Evolutionary conservation across 1,140 invertebrate species (phyloP), one percentile per base, ranked within the genome.

Genomic region (Drosophila chauvacae): DNA sequence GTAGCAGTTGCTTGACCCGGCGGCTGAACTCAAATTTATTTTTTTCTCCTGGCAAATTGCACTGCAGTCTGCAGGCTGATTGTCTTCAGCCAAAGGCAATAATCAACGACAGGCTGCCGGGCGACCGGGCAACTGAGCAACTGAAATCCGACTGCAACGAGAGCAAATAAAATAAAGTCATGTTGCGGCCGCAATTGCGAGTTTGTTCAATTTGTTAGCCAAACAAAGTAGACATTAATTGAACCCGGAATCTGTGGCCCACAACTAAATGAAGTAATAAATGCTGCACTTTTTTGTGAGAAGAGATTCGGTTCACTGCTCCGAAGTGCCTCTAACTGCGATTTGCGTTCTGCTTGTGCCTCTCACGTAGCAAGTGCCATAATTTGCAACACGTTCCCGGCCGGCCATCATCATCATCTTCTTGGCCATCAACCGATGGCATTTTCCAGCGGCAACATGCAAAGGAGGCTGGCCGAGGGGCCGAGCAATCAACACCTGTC

Each of bases 1-100:
- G 87, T 91, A 91, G 87, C 83, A 91, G 81, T 87, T 77, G 74
- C 77, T 87, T 91, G 87, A 91, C 87, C 88, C 73, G 72, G 66
- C 74, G 57, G 77, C 74, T 91, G 87, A 91, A 91, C 87, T 87
- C 83, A 84, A 87, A 88, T 88, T 76, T 88, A 59, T 72, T 70
- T 72, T 65, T 56, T 37, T 57, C 42, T 30, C 44, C 82, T 70
- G 87, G 81, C 83, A 88, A 90, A 91, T 91, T 91, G 87, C 84
- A 84, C 72, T 84, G 80, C 62, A 74, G 66, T 68, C 66, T 39
- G 35, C 53, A 39, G 45, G 41, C 39, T 87, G 84, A 87, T 88
- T 87, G 84, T 88, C 80, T 86, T 88, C 81, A 61, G 80, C 66
- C 39, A 59, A 69, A 85, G 80, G 73, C 79, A 77, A 74, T 72